These are phyloP conservation scores for Ginglymostoma cirratum DNA, from an alignment of 2,113 vertebrate species.

Conservation along the genomic window DNA sequence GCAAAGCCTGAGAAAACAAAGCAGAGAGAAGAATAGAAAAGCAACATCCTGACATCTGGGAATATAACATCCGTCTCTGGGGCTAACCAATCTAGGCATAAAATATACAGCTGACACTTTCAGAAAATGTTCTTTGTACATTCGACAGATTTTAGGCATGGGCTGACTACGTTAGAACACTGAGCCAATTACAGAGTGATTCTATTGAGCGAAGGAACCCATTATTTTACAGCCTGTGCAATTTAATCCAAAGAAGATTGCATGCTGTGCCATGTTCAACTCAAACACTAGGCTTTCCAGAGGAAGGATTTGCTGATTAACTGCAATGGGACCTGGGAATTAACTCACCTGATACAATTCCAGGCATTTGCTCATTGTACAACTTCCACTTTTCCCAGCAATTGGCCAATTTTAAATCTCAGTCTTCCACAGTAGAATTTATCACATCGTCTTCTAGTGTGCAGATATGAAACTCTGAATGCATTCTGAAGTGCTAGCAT, in stretches of 20 bases:
- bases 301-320: constrained; percentile 22
- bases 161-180: background rate
- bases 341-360: constrained; percentile 16
- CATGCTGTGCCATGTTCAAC: constrained; percentile 16
- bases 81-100: background rate
- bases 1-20: background rate
- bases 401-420: background rate
- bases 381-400: background rate
- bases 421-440: background rate
- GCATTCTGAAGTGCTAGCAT: background rate
- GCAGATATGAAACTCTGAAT: background rate
- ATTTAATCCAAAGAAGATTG: background rate
- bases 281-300: constrained; percentile 16
- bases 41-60: background rate
- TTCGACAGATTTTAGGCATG: background rate
- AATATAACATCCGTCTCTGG: background rate
- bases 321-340: constrained; percentile 4
- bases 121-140: background rate
- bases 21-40: background rate
- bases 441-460: background rate
- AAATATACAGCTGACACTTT: background rate
- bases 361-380: background rate
- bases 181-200: background rate
- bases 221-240: constrained; percentile 19
- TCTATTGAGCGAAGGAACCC: background rate